Conservation (phyloP, 2,888 invertebrate species). For the Zootermopsis nevadensis region DNA sequence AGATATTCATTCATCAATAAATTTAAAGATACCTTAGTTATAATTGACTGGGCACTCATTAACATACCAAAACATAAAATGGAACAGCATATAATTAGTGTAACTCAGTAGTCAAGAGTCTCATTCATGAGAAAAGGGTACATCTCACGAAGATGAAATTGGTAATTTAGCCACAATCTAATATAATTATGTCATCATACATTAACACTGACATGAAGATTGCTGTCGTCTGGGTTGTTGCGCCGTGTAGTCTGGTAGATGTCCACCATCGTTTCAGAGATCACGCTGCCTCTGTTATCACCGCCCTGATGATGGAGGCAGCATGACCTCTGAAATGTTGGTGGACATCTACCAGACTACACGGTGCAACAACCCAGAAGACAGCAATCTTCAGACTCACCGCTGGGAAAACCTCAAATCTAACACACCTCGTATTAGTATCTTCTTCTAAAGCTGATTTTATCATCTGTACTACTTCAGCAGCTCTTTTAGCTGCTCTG, state of each 20-base stretch:
- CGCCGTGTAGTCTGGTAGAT: too few relatives aligned
- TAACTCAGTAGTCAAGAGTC: not conserved
- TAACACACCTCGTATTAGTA: conserved; percentile 70
- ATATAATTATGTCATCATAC: not conserved
- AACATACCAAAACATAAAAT: conserved; percentile 47
- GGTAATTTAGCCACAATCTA: too few relatives aligned
- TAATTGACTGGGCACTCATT: not conserved
- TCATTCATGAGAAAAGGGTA: not conserved
- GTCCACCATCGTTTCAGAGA: too few relatives aligned
- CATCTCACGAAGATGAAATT: not conserved
- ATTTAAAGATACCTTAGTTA: too few relatives aligned
- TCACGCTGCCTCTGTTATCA: too few relatives aligned
- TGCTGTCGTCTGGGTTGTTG: not conserved
- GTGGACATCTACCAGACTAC: not conserved
- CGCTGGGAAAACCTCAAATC: too few relatives aligned
- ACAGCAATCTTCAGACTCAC: too few relatives aligned
- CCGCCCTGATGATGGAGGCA: not conserved
- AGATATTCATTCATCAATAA: too few relatives aligned
- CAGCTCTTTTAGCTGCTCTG: conserved; percentile 76
- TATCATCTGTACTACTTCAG: conserved; percentile 74
- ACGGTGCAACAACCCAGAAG: too few relatives aligned
- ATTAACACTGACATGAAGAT: too few relatives aligned
- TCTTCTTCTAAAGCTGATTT: conserved; percentile 75
- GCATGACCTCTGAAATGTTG: not conserved
- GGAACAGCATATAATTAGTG: conserved; percentile 51